Conservation (phyloP, 2,113 vertebrate genomes). For the Halcyon senegalensis region DNA sequence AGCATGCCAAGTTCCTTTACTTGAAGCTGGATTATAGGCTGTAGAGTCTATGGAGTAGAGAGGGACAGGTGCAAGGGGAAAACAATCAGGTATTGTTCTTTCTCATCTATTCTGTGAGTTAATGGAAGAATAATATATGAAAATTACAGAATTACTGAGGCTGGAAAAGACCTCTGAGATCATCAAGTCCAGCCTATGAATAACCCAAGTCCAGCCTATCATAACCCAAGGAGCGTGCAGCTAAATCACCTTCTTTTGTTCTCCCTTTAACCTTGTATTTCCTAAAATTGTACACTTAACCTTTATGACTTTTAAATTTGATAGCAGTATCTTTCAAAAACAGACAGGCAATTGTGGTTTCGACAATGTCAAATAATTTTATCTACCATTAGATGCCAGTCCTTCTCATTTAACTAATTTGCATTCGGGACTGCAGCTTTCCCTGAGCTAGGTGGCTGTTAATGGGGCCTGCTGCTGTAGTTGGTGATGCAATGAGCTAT, state of each 20-base stretch:
- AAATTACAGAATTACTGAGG: background rate
- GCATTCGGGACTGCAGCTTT: conserved; percentile 27
- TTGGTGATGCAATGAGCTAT: conserved; percentile 52
- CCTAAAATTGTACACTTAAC: conserved; percentile 21
- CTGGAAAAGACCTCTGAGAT: too few species aligned
- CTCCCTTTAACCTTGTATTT: conserved; percentile 13
- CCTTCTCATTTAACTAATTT: conserved; percentile 57
- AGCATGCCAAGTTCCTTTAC: background rate
- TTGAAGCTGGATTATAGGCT: background rate
- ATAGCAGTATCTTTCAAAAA: conserved; percentile 38
- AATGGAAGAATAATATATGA: conserved; percentile 21
- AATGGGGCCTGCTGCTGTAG: conserved; percentile 23
- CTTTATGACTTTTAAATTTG: conserved; percentile 49
- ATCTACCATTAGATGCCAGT: conserved; percentile 34
- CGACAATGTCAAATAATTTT: conserved; percentile 56
- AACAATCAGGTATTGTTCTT: background rate
- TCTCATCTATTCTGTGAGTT: background rate
- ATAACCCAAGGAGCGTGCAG: background rate
- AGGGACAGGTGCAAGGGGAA: background rate
- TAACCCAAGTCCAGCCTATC: too few species aligned
- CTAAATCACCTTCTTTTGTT: conserved; percentile 30
- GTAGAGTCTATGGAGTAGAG: background rate
- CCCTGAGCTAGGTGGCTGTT: conserved; percentile 48
- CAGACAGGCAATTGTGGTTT: conserved; percentile 35
- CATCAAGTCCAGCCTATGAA: too few species aligned